A percentile compares a stretch with the other conserved stretches of the same genome.
Conservation (phyloP, 2,113 vertebrate genomes). For the Zapus hudsonius region DNA sequence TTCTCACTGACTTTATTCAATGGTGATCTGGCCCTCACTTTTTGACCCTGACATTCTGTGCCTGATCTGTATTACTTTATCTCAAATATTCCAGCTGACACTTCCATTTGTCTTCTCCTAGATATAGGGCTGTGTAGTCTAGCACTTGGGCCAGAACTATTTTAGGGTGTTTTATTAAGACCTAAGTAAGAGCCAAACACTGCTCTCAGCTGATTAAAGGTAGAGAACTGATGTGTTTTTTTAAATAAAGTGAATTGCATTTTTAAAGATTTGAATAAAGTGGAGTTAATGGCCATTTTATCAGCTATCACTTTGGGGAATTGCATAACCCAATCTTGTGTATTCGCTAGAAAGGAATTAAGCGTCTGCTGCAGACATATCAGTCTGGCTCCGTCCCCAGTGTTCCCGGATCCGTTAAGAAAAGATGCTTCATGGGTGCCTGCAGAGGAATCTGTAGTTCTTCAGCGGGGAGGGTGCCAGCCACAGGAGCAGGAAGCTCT, state of each 20-base stretch:
- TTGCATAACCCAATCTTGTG: neutral
- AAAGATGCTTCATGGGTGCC: neutral
- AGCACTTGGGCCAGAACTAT: neutral
- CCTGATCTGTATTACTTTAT: neutral
- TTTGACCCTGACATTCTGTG: neutral
- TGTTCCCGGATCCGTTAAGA: neutral
- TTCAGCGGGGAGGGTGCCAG: neutral
- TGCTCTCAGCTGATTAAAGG: neutral
- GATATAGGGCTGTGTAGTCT: neutral
- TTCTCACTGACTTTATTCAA: neutral
- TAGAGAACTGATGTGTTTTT: neutral
- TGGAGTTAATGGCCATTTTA: neutral
- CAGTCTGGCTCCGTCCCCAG: neutral
- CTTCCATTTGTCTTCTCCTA: neutral
- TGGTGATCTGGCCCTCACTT: neutral
- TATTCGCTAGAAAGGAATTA: neutral
- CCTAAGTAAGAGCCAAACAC: neutral
- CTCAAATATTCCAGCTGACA: neutral
- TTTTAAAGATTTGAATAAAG: constrained; percentile 27
- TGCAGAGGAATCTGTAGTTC: neutral
- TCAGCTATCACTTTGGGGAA: neutral
- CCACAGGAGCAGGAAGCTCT: neutral
- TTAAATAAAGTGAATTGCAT: too few species aligned
- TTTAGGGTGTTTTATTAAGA: neutral
- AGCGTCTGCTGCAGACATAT: neutral